These are phyloP conservation scores for Frankliniella fusca DNA, from an alignment of 2,888 invertebrate genomes.

Conservation along the genomic window DNA sequence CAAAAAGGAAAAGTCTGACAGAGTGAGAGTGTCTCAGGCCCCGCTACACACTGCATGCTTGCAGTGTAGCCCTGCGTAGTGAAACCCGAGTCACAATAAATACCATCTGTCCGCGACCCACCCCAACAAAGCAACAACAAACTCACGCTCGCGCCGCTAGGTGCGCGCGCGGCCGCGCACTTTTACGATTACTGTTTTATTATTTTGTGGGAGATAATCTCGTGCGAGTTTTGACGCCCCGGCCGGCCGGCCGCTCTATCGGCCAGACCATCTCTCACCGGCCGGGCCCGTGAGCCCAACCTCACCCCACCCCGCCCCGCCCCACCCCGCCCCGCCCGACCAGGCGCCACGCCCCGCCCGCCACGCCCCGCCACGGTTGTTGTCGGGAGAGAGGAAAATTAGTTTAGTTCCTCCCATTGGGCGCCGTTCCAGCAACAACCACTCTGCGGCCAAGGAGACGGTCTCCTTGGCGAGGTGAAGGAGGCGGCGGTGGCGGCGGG, in stretches of 20 bases:
- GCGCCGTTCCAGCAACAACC: slow-evolving; percentile 8
- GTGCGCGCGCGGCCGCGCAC: background rate
- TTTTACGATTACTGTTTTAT: slow-evolving; percentile 21
- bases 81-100: too few relatives aligned
- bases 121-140: too few relatives aligned
- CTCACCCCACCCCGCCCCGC: too few relatives aligned
- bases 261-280: slow-evolving; percentile 12
- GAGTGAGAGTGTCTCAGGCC: too few relatives aligned
- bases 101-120: too few relatives aligned
- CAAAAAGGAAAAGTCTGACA: too few relatives aligned
- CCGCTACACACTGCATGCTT: too few relatives aligned
- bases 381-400: slow-evolving; percentile 18
- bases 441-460: background rate
- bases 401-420: slow-evolving; percentile 17
- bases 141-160: too few relatives aligned
- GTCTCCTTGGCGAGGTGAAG: background rate
- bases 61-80: too few relatives aligned
- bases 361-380: background rate
- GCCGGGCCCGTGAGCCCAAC: background rate
- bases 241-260: background rate
- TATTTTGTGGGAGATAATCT: slow-evolving; percentile 2
- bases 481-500: background rate
- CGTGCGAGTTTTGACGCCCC: background rate
- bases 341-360: background rate
- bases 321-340: too few relatives aligned